Percentiles rank a stretch among this genome's conserved stretches.
These are phyloP conservation scores for Odontamblyopus rebecca DNA, from an alignment of 2,797 vertebrate genomes.

Conservation along the genomic window DNA sequence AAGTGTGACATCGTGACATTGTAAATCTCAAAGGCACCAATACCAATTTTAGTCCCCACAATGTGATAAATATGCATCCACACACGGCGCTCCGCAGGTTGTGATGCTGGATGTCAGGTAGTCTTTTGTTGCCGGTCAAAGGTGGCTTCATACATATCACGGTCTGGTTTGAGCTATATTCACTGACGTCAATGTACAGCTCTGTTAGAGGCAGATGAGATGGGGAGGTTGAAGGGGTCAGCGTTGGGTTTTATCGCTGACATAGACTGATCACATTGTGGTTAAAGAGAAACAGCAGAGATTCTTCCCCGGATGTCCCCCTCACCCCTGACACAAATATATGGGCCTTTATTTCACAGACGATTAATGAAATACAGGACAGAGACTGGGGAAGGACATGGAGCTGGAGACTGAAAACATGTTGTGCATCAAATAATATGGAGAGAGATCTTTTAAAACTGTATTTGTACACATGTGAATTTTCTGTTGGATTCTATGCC, in stretches of 20 bases:
- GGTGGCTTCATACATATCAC: slow-evolving; percentile 39
- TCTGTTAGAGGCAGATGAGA: slow-evolving; percentile 36
- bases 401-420: no score
- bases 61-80: no score
- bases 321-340: background rate
- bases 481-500: no score
- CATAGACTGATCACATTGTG: slow-evolving; percentile 27
- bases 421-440: no score
- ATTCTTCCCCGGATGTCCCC: slow-evolving; percentile 6
- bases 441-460: no score
- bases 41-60: no score
- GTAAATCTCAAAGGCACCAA: no score
- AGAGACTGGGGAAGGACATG: background rate
- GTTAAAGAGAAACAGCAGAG: slow-evolving; percentile 23
- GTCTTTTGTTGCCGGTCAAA: slow-evolving; percentile 57
- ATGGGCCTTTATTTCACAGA: background rate
- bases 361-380: background rate
- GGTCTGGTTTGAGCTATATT: slow-evolving; percentile 13
- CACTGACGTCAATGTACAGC: slow-evolving; percentile 41
- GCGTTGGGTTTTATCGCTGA: slow-evolving; percentile 23
- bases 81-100: slow-evolving; percentile 43
- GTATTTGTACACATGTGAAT: no score
- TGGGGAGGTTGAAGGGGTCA: slow-evolving; percentile 15
- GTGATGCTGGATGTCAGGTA: slow-evolving; percentile 49
- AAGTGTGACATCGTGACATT: no score